These are phyloP conservation scores for Antitype chi DNA, from an alignment of 2,888 invertebrate genomes.

Conservation along the genomic window DNA sequence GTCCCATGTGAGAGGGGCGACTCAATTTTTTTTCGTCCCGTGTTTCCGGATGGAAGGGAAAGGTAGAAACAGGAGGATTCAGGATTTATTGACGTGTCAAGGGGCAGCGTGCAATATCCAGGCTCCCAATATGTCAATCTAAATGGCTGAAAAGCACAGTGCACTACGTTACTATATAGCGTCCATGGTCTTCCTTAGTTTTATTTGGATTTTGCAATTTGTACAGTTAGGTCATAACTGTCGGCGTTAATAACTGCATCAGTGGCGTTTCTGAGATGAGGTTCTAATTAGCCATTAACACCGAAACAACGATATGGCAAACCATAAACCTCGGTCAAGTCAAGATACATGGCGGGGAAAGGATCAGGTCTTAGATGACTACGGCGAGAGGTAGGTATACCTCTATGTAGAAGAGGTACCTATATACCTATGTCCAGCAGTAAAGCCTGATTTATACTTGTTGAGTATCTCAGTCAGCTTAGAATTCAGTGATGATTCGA, in stretches of 20 bases:
- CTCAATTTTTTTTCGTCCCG: conserved; percentile 33
- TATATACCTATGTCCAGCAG: too few species aligned
- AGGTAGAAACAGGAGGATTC: conserved; percentile 12
- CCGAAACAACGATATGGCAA: conserved; percentile 9
- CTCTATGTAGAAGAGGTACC: too few species aligned
- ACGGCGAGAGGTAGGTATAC: too few species aligned
- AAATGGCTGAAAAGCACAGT: conserved; percentile 15
- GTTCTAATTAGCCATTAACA: conserved; percentile 30
- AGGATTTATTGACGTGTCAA: conserved; percentile 35
- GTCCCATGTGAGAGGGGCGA: conserved; percentile 41
- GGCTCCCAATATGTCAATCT: conserved; percentile 19
- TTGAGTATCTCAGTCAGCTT: background rate
- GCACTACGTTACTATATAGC: background rate
- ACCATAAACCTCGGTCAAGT: conserved; percentile 15
- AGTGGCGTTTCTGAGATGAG: conserved; percentile 9
- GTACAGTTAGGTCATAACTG: background rate
- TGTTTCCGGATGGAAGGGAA: conserved; percentile 10
- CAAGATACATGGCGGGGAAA: background rate
- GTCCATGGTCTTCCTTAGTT: background rate
- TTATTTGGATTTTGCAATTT: background rate
- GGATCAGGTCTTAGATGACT: background rate
- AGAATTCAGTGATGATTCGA: background rate
- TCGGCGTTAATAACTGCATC: conserved; percentile 7
- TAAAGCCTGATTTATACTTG: background rate
- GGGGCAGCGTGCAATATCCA: conserved; percentile 33